Evolutionary conservation across 2,888 invertebrate species (phyloP).

Genomic region (Aspidapion aeneum): DNA sequence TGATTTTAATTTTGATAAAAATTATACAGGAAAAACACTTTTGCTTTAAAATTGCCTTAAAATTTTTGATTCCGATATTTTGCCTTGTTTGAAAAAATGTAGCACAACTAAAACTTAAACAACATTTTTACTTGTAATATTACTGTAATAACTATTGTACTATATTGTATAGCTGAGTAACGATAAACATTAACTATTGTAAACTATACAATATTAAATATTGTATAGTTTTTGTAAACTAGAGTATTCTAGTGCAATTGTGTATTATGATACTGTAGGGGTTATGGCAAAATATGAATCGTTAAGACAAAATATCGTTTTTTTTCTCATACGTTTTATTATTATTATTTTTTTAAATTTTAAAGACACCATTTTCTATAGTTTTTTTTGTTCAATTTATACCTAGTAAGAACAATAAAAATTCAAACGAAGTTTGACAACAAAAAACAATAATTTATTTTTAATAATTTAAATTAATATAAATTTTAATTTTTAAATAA

Average conservation of each 20-base stretch:
- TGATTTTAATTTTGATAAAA: too few species aligned
- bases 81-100: conserved; percentile 11
- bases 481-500: too few species aligned
- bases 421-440: too few species aligned
- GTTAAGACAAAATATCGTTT: conserved; percentile 32
- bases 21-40: conserved; percentile 9
- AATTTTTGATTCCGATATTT: conserved; percentile 20
- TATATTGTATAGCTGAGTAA: conserved; percentile 38
- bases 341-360: conserved; percentile 8
- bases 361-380: too few species aligned
- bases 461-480: too few species aligned
- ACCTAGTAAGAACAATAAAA: too few species aligned
- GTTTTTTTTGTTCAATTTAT: too few species aligned
- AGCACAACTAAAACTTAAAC: conserved; percentile 23
- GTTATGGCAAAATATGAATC: conserved; percentile 30
- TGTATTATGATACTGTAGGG: conserved; percentile 30
- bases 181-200: background rate
- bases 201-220: too few species aligned
- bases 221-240: too few species aligned
- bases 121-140: conserved; percentile 11
- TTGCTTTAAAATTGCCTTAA: conserved; percentile 23
- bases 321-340: conserved; percentile 10
- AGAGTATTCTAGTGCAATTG: conserved; percentile 29
- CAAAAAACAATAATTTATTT: too few species aligned
- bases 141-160: conserved; percentile 31